phyloP scores from a whole-genome alignment of 1,140 invertebrate genomes.

The Camponotus floridanus region DNA sequence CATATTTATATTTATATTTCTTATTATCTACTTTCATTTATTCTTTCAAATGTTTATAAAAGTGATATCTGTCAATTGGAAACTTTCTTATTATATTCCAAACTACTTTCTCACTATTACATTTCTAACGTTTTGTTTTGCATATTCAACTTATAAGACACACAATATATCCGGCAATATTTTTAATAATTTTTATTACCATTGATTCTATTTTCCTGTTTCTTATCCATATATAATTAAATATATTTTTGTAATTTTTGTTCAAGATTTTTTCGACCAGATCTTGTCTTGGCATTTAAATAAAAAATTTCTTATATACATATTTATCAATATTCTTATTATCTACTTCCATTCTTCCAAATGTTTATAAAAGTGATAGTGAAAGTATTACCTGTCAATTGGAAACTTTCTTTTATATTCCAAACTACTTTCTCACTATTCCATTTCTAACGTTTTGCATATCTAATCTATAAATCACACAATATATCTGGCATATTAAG shows the following conservation, averaged over 20 bases:
- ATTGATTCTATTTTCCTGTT: neutral
- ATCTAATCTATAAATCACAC: neutral
- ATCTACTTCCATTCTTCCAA: neutral
- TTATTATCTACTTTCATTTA: neutral
- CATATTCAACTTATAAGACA: neutral
- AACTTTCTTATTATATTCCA: neutral
- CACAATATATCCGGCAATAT: neutral
- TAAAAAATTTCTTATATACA: neutral
- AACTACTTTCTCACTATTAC: neutral
- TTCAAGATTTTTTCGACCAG: neutral
- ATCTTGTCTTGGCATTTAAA: neutral
- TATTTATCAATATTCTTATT: neutral
- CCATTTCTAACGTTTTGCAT: neutral
- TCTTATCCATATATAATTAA: neutral
- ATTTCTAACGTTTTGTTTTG: neutral
- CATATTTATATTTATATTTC: neutral
- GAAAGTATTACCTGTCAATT: neutral
- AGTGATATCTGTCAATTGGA: neutral
- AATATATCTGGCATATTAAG: neutral
- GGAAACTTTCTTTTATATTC: neutral
- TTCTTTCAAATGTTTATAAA: neutral
- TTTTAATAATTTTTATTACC: neutral
- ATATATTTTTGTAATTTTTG: neutral
- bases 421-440: neutral
- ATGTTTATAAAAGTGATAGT: constrained; percentile 6